Conservation (phyloP, 2,888 invertebrate species). For the Lasioglossum lativentre region DNA sequence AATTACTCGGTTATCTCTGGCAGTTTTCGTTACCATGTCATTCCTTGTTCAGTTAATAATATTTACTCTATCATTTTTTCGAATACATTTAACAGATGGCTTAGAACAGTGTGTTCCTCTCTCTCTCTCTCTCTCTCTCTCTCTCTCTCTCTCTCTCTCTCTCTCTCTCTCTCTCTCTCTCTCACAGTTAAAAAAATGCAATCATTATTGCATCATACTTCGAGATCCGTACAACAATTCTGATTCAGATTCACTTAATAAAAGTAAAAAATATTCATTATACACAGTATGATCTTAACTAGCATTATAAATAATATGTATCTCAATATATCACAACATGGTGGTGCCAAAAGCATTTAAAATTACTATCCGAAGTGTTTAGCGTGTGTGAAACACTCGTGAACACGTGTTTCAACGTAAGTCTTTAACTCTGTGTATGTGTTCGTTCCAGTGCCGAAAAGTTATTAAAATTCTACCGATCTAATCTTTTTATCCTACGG, state of each 20-base stretch:
- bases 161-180: background rate
- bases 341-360: constrained; percentile 78
- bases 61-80: constrained; percentile 34
- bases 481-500: constrained; percentile 15
- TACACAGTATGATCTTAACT: constrained; percentile 60
- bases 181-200: constrained; percentile 51
- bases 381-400: constrained; percentile 53
- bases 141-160: background rate
- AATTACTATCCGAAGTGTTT: constrained; percentile 60
- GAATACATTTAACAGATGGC: constrained; percentile 28
- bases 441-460: constrained; percentile 41
- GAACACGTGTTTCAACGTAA: constrained; percentile 61
- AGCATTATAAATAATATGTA: constrained; percentile 77
- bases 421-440: constrained; percentile 66
- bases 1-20: constrained; percentile 36
- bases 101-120: constrained; percentile 19
- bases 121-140: background rate
- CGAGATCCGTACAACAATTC: constrained; percentile 56
- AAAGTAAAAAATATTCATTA: constrained; percentile 56
- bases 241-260: constrained; percentile 45
- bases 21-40: constrained; percentile 43
- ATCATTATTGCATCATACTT: constrained; percentile 41
- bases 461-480: constrained; percentile 44
- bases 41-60: constrained; percentile 21
- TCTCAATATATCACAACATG: constrained; percentile 82